Base-by-base conservation (phyloP, 1,140 invertebrate genomes). In the Ganaspis sp. region DNA sequence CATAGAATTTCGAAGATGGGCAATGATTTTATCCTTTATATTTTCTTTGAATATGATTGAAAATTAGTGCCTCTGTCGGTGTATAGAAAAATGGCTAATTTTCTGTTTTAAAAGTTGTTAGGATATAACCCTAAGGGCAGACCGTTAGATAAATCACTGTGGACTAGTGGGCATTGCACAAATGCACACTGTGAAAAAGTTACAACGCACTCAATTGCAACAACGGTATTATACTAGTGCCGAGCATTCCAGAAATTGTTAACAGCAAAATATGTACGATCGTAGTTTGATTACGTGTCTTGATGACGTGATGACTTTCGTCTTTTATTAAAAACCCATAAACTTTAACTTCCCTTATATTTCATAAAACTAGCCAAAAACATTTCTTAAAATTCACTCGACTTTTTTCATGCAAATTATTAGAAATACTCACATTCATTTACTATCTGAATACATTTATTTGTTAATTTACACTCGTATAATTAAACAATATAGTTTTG, bases 171-270 rank as follows among this genome's bases (percentile, higher is more conserved):
- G n/a, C 26, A 58, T 26, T 58, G 21, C 53, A 54, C 12, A 45
- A 6, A 19, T 19, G 15, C 17, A 23, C 23, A 29, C 26, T n/a
- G 23, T 8, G 26, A 64, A 64, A 64, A 26, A 29, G 23, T 29
- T 64, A 64, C 58, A 64, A 34, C 58, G 12, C 58, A 64, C 58
- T 64, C 58, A 15, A 64, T 64, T 64, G 58, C 58, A 64, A 64
- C 58, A 64, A 64, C 58, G 58, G 58, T 64, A 64, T 64, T 64
- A 64, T 64, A 49, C 42, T 49, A 49, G 9, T 26, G 53, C 19
- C 11, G 54, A n/a, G 21, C 58, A 64, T 64, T 64, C 58, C 58
- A 34, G 12, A 64, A 34, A 64, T 64, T 64, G 23, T 64, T 64
- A 64, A 64, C 58, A 26, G 23, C 21, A 21, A 29, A 58, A 34